Evolutionary conservation across 2,888 invertebrate species (phyloP).

Genomic region (Drosophila prolongata): DNA sequence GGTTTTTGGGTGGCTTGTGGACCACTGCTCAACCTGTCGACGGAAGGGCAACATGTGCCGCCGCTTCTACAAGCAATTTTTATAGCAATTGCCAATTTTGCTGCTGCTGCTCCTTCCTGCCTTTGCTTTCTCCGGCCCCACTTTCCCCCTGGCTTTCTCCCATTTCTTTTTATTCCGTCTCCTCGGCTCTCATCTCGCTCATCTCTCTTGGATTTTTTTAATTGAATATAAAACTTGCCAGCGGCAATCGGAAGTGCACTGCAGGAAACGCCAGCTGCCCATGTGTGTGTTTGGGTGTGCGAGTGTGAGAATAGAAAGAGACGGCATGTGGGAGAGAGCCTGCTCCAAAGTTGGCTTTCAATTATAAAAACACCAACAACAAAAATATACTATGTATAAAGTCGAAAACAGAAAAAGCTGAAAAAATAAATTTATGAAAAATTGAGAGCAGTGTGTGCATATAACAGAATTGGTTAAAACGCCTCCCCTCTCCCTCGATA

Average conservation of each 20-base stretch:
- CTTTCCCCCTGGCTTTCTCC: conserved; percentile 4
- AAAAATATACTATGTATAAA: conserved; percentile 12
- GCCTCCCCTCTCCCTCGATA: background rate
- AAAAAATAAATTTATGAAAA: conserved; percentile 49
- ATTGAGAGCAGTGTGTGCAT: conserved; percentile 26
- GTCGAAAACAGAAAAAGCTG: conserved; percentile 9
- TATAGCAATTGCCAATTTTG: conserved; percentile 73
- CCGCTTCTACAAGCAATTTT: conserved; percentile 69
- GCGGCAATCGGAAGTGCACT: conserved; percentile 75
- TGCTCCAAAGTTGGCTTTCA: conserved; percentile 70
- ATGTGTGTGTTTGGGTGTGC: conserved; percentile 47
- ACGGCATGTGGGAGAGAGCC: conserved; percentile 1
- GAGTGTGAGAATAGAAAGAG: conserved; percentile 20
- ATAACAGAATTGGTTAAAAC: conserved; percentile 28
- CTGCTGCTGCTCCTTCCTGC: conserved; percentile 24
- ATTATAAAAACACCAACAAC: conserved; percentile 68
- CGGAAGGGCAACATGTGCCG: conserved; percentile 66
- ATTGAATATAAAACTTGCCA: conserved; percentile 77
- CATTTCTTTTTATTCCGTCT: background rate
- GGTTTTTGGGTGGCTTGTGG: conserved; percentile 5
- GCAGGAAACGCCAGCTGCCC: conserved; percentile 73
- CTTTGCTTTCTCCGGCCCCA: conserved; percentile 34
- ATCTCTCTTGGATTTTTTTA: conserved; percentile 49
- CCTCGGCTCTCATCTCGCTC: conserved; percentile 7
- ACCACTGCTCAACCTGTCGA: conserved; percentile 38